These are phyloP conservation scores for Spondyliosoma cantharus DNA, from an alignment of 2,797 vertebrate genomes.

Conservation along the genomic window DNA sequence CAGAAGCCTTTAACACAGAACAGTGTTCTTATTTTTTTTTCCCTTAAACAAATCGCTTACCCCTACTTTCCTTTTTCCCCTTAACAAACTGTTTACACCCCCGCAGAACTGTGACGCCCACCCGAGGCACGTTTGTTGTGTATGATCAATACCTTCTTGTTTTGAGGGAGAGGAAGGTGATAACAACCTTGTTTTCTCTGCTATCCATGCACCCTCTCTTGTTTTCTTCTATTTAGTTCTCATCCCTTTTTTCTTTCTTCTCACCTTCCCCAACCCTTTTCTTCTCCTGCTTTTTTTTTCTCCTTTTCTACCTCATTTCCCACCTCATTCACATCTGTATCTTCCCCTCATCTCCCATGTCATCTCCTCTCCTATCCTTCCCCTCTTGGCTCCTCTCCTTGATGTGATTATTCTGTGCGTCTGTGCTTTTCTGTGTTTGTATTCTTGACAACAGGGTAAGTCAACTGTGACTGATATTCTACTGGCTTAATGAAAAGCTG, in stretches of 20 bases:
- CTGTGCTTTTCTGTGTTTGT: conserved; percentile 83
- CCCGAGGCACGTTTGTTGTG: conserved; percentile 68
- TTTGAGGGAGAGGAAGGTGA: conserved; percentile 59
- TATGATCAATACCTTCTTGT: conserved; percentile 70
- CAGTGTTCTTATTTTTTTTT: conserved; percentile 67
- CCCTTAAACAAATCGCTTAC: conserved; percentile 66
- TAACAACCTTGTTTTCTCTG: conserved; percentile 42
- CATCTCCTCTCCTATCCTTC: conserved; percentile 28
- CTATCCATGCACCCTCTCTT: conserved; percentile 21
- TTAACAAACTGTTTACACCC: conserved; percentile 82
- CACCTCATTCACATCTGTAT: conserved; percentile 27
- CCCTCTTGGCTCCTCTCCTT: conserved; percentile 70
- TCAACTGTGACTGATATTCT: conserved; percentile 84
- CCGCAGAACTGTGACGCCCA: conserved; percentile 80
- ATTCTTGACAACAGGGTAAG: conserved; percentile 87
- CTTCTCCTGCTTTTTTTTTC: neutral
- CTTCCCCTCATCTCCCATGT: conserved; percentile 27
- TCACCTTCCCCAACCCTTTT: neutral
- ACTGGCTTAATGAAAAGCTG: conserved; percentile 84
- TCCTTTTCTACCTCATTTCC: conserved; percentile 8
- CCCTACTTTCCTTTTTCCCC: conserved; percentile 64
- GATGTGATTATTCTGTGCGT: conserved; percentile 77
- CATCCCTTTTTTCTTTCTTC: neutral
- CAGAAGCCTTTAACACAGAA: conserved; percentile 80
- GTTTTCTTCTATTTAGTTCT: conserved; percentile 16